phyloP scores from a whole-genome alignment of 1,140 invertebrate genomes.

The Periplaneta americana region DNA sequence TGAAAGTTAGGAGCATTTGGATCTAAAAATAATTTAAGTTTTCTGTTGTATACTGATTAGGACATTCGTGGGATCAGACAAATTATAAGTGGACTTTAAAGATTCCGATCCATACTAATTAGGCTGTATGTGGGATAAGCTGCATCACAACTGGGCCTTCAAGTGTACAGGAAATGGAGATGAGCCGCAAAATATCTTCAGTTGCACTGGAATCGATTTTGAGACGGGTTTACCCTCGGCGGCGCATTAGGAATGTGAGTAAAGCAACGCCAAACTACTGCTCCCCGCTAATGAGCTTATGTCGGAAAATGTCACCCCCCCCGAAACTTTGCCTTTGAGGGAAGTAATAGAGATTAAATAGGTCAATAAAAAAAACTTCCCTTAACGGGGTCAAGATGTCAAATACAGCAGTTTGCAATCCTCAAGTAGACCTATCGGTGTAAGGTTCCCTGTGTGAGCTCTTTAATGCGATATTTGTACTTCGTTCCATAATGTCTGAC shows the following conservation, averaged over 20 bases:
- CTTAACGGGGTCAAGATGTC: background rate
- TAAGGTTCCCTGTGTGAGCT: too few relatives aligned
- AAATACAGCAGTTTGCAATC: background rate
- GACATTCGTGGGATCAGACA: too few relatives aligned
- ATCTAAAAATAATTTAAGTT: too few relatives aligned
- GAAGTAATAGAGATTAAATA: background rate
- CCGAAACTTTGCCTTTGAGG: background rate
- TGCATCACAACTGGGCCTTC: too few relatives aligned
- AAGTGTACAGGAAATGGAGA: background rate
- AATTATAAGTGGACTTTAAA: too few relatives aligned
- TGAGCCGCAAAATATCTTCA: background rate
- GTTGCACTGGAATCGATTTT: background rate
- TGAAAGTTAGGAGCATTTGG: too few relatives aligned
- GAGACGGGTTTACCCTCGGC: background rate
- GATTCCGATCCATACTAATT: too few relatives aligned
- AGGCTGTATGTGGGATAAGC: too few relatives aligned
- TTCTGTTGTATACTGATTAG: too few relatives aligned
- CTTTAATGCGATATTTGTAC: too few relatives aligned
- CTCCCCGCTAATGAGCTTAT: background rate
- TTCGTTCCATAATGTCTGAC: too few relatives aligned
- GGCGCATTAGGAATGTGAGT: background rate
- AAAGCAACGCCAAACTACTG: background rate
- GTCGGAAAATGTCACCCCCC: background rate
- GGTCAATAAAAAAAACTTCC: background rate
- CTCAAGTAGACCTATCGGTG: background rate